Conservation (phyloP, 1,140 invertebrate species). For the Amphibalanus amphitrite region DNA sequence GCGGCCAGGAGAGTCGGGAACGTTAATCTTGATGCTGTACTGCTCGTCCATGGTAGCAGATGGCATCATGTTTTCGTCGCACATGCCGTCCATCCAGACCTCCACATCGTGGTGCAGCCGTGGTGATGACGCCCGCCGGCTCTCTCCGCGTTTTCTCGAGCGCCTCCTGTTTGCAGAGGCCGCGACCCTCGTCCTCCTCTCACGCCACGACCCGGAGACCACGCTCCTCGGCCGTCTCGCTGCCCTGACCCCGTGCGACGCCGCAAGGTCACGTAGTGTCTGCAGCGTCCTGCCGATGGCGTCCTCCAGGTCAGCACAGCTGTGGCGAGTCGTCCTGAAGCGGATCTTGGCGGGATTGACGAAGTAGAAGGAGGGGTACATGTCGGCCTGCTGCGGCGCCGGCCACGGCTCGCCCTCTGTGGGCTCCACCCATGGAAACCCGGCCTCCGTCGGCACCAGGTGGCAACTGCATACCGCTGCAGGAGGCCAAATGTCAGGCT, state of each 20-base stretch:
- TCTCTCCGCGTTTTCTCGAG: slow-evolving; percentile 15
- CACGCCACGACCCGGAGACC: too few species aligned
- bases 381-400: slow-evolving; percentile 18
- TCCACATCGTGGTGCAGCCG: slow-evolving; percentile 21
- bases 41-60: slow-evolving; percentile 47
- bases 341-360: slow-evolving; percentile 20
- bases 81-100: slow-evolving; percentile 34
- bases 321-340: slow-evolving; percentile 13
- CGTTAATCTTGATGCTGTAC: slow-evolving; percentile 35
- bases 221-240: background rate
- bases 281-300: background rate
- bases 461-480: background rate
- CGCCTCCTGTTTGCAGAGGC: too few species aligned
- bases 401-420: slow-evolving; percentile 32
- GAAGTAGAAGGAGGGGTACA: slow-evolving; percentile 18
- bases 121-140: slow-evolving; percentile 1
- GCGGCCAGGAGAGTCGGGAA: slow-evolving; percentile 13
- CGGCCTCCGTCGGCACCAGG: background rate
- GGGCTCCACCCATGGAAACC: slow-evolving; percentile 22
- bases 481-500: too few species aligned
- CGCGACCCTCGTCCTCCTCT: too few species aligned
- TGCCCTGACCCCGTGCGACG: background rate
- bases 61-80: slow-evolving; percentile 33
- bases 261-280: background rate
- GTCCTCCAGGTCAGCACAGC: background rate